Percentiles rank a stretch among this genome's conserved stretches.
Conservation (phyloP, 2,113 vertebrate species). For the Daphoenositta chrysoptera region DNA sequence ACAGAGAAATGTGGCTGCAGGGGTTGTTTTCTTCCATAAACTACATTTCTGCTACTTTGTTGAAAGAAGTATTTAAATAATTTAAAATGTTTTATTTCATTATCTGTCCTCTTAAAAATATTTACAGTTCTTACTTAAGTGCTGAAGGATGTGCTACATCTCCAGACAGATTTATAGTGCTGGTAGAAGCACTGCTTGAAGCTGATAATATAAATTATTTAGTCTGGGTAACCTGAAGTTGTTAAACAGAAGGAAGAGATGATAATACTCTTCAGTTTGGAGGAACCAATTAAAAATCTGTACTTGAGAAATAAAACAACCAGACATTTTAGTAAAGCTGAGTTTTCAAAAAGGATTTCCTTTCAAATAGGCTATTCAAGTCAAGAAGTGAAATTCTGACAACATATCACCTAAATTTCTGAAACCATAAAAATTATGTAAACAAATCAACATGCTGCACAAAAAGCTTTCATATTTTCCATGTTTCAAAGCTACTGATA, state of each 20-base stretch:
- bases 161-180: neutral
- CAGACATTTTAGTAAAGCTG: neutral
- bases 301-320: neutral
- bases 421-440: neutral
- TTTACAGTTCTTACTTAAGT: neutral
- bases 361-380: neutral
- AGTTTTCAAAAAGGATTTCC: neutral
- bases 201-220: neutral
- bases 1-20: neutral
- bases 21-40: neutral
- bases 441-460: neutral
- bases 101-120: neutral
- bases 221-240: neutral
- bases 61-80: neutral
- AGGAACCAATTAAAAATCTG: neutral
- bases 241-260: neutral
- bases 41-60: neutral
- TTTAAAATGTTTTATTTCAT: neutral
- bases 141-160: neutral
- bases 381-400: neutral
- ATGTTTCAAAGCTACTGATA: neutral
- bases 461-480: neutral
- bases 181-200: neutral
- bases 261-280: neutral
- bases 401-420: neutral